A percentile compares a stretch with the other conserved stretches of the same genome.
Evolutionary conservation across 2,113 vertebrate genomes (phyloP).

Genomic region (Panthera uncia): DNA sequence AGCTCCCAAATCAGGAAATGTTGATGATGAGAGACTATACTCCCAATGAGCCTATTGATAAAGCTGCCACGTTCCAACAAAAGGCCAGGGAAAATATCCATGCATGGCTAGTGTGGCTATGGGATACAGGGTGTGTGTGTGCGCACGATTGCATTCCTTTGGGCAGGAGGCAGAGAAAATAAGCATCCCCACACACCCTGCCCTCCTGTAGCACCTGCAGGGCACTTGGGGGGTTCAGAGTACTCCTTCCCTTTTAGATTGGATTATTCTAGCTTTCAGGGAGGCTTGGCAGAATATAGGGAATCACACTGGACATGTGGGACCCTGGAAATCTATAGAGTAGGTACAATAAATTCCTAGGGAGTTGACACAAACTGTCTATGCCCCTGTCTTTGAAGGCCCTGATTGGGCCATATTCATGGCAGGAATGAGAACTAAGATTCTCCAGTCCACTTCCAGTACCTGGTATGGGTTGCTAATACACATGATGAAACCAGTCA

Average conservation of each 20-base stretch:
- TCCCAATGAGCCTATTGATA: background rate
- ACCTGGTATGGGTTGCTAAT: background rate
- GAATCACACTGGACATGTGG: background rate
- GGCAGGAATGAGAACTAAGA: background rate
- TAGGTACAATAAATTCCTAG: background rate
- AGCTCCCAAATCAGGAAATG: background rate
- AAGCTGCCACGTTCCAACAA: background rate
- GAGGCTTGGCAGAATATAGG: background rate
- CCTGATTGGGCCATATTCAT: background rate
- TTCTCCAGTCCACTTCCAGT: background rate
- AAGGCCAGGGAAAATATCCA: background rate
- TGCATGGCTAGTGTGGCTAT: background rate
- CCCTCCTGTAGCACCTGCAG: background rate
- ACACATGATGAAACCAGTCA: background rate
- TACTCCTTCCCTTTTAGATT: background rate
- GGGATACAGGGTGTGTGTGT: background rate
- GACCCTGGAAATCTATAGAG: background rate
- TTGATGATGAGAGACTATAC: background rate
- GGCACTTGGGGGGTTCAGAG: background rate
- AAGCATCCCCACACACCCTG: background rate
- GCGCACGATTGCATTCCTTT: background rate
- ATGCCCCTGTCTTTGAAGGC: background rate
- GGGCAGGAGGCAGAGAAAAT: background rate
- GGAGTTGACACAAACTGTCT: background rate
- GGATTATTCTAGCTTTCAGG: background rate